Percentiles rank a stretch among this genome's conserved stretches.
These are phyloP conservation scores for Trissoscelio sp. DNA, from an alignment of 2,888 invertebrate species.

Conservation along the genomic window DNA sequence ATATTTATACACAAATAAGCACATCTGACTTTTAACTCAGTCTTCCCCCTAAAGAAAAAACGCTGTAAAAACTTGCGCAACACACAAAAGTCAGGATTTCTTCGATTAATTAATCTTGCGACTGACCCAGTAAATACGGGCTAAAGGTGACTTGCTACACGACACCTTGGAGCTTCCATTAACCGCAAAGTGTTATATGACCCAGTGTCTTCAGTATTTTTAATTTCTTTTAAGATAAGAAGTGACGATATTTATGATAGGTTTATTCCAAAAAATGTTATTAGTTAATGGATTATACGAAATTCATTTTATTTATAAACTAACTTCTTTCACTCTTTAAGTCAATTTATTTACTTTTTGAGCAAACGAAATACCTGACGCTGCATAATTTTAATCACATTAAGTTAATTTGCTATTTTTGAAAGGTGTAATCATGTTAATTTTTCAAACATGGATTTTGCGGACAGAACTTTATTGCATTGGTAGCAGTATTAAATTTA, in stretches of 20 bases:
- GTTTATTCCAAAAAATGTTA: background rate
- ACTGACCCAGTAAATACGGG: conserved; percentile 30
- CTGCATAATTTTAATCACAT: background rate
- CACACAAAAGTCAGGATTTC: conserved; percentile 6
- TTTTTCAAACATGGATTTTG: background rate
- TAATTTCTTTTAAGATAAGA: conserved; percentile 21
- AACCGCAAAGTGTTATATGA: conserved; percentile 12
- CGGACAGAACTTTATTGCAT: background rate
- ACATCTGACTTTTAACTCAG: no score
- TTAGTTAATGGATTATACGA: background rate
- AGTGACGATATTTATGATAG: background rate
- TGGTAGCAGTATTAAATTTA: background rate
- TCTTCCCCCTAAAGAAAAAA: no score
- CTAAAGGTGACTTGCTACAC: conserved; percentile 17
- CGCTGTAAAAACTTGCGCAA: conserved; percentile 11
- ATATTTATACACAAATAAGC: no score
- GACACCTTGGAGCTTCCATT: conserved; percentile 34
- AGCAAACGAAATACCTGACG: background rate
- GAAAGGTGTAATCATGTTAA: background rate
- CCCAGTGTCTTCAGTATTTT: background rate
- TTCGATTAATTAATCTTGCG: conserved; percentile 29
- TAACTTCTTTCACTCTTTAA: background rate
- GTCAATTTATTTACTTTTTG: background rate
- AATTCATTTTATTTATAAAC: background rate
- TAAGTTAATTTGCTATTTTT: background rate